These are phyloP conservation scores for Cinclus cinclus DNA, from an alignment of 2,113 vertebrate species.

Conservation along the genomic window DNA sequence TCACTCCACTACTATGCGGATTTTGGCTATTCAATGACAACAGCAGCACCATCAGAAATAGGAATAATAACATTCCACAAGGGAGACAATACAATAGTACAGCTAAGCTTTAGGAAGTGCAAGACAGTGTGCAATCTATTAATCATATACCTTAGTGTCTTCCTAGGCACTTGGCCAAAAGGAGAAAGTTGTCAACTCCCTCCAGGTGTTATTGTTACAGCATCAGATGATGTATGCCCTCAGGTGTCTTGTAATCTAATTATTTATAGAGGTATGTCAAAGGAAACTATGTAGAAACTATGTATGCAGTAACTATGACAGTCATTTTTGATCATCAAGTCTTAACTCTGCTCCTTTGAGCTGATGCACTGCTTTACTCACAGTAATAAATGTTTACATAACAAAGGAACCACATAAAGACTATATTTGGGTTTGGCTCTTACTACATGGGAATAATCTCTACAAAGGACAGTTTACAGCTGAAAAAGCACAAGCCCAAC, in stretches of 20 bases:
- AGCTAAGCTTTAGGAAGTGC: neutral
- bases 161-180: constrained; percentile 50
- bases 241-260: constrained; percentile 41
- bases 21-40: neutral
- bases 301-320: neutral
- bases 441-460: neutral
- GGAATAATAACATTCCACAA: neutral
- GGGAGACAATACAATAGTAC: neutral
- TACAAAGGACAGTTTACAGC: neutral
- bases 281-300: neutral
- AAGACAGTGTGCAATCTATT: neutral
- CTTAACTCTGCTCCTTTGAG: neutral
- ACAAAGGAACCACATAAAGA: neutral
- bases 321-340: neutral
- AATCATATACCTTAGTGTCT: constrained; percentile 37
- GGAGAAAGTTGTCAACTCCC: constrained; percentile 17
- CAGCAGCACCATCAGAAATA: neutral
- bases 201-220: constrained; percentile 39
- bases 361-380: neutral
- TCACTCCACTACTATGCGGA: neutral
- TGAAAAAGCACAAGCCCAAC: neutral
- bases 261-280: constrained; percentile 32
- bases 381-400: neutral
- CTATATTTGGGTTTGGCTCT: neutral
- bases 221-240: constrained; percentile 35